These are phyloP conservation scores for Alectoris magna DNA, from an alignment of 2,797 vertebrate species.

Conservation along the genomic window DNA sequence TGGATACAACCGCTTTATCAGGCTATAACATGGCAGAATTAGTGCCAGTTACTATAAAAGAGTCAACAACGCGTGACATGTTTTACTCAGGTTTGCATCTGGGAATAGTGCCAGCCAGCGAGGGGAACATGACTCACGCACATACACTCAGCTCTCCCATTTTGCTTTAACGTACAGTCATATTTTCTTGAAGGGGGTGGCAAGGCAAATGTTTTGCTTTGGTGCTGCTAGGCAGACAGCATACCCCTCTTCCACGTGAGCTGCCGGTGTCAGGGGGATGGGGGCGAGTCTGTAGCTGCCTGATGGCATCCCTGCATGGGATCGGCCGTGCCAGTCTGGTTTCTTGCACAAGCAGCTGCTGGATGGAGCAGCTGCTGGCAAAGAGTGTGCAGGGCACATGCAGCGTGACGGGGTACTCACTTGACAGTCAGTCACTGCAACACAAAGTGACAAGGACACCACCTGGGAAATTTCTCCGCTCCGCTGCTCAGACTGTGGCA, in stretches of 20 bases:
- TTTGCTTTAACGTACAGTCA: background rate
- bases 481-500: conserved; percentile 2
- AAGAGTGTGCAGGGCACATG: background rate
- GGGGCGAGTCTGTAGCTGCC: background rate
- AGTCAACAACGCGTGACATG: conserved; percentile 51
- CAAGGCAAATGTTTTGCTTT: background rate
- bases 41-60: conserved; percentile 50
- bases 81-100: conserved; percentile 49
- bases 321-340: background rate
- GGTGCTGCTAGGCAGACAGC: background rate
- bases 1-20: background rate
- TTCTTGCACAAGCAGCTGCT: background rate
- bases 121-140: conserved; percentile 13
- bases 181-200: conserved; percentile 30
- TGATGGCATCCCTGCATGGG: background rate
- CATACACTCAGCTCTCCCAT: background rate
- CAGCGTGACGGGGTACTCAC: background rate
- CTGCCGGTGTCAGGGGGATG: accelerated
- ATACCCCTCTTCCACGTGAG: background rate
- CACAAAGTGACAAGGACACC: background rate
- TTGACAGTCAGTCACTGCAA: background rate
- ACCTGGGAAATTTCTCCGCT: conserved; percentile 32
- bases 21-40: conserved; percentile 24
- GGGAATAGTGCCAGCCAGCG: conserved; percentile 37
- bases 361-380: background rate